These are phyloP conservation scores for Palaemon carinicauda DNA, from an alignment of 1,140 invertebrate species.

Conservation along the genomic window DNA sequence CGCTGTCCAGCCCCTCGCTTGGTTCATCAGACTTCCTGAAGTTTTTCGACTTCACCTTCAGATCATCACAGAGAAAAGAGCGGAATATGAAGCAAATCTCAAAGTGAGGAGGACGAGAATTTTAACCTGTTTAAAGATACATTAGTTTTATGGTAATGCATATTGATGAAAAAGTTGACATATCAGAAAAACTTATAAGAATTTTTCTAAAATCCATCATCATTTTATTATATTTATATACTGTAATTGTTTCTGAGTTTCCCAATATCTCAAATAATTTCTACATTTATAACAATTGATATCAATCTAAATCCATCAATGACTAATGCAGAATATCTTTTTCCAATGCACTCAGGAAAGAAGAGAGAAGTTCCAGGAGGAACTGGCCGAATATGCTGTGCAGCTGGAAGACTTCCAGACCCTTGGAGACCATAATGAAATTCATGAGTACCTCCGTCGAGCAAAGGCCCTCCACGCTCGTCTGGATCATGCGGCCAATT, in stretches of 20 bases:
- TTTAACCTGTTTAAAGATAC: not conserved
- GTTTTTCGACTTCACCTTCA: conserved; percentile 83
- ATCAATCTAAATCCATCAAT: too few relatives aligned
- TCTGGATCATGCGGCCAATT: conserved; percentile 75
- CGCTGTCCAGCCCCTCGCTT: conserved; percentile 86
- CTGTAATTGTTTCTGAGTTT: too few relatives aligned
- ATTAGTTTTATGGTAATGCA: not conserved
- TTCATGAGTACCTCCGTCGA: conserved; percentile 85
- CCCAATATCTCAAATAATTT: too few relatives aligned
- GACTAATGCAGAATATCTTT: not conserved
- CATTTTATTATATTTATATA: too few relatives aligned
- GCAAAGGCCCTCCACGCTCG: conserved; percentile 78
- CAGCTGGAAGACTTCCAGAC: conserved; percentile 87
- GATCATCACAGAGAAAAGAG: conserved; percentile 82
- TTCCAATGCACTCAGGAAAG: conserved; percentile 61
- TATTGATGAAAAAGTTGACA: too few relatives aligned
- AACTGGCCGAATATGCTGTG: conserved; percentile 80
- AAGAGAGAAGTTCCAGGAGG: conserved; percentile 75
- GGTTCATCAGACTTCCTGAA: conserved; percentile 81
- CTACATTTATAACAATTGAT: too few relatives aligned
- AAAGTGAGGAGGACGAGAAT: conserved; percentile 65
- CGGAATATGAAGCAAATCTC: conserved; percentile 85
- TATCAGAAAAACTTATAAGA: too few relatives aligned
- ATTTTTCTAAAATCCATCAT: too few relatives aligned
- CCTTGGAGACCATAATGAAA: conserved; percentile 87